Base-by-base conservation (phyloP, 2,888 invertebrate species). In the Dorcus hopei region DNA sequence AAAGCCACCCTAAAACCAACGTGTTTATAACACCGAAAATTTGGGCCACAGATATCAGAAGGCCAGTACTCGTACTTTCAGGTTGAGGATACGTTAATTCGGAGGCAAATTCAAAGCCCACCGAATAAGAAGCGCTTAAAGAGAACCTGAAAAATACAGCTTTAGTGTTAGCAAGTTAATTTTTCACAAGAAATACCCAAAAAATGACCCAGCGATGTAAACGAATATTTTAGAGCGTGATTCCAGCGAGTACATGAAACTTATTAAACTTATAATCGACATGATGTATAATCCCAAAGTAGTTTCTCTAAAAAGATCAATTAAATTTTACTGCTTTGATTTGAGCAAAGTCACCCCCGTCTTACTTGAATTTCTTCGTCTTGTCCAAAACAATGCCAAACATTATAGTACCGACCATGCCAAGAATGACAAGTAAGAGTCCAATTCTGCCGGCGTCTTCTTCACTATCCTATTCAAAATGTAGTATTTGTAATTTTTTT, bases 331-430 rank as follows among this genome's bases (percentile, higher is more conserved):
- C 14, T 14, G n/a, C 7, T 33, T 33, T 33, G 8, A 6, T 19
- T 48, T 4, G n/a, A 48, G 39, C 49, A 14, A n/a, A 9, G 14
- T 14, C 14, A 14, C 14, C 14, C 14, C 14, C 14, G 19, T n/a
- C 87, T 81, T 78, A 92, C 91, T 97, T 97, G 82, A 92, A 97
- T 72, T 85, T 87, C 74, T 94, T 95, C 1, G 95, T 95, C 81
- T 89, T 93, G 80, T 97, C 97, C 63, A 98, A 82, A 67, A 95
- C 81, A 56, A 94, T 80, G n/a, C 97, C 97, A 68, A 91, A 92
- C 1, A 91, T 79, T 5, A 97, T 88, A 0, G 96, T 93, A 2
- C 97, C 97, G 3, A 88, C 71, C 88, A 97, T 94, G 38, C 97
- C 97, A 2, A 93, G 87, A n/a, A 95, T 81, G 1, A 97, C 92